A percentile compares a stretch with the other conserved stretches of the same genome.
These are phyloP conservation scores for Adrianichthys oophorus DNA, from an alignment of 2,797 vertebrate species.

Conservation along the genomic window DNA sequence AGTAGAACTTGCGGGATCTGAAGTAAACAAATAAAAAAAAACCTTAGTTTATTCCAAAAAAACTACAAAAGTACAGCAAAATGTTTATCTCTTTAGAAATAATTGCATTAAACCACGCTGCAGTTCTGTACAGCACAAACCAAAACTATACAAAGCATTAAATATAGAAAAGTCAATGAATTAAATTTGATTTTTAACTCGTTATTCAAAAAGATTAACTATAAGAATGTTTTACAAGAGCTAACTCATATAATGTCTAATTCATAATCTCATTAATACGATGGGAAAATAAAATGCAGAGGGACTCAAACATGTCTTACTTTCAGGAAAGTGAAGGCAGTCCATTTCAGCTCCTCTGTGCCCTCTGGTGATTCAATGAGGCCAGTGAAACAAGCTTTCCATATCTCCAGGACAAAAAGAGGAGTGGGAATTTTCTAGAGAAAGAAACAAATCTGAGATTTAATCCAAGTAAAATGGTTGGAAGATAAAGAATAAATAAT, in stretches of 20 bases:
- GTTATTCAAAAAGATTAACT: too few species aligned
- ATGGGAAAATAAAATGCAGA: not conserved
- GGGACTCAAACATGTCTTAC: constrained; percentile 75
- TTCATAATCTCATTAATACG: too few species aligned
- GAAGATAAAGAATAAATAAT: not conserved
- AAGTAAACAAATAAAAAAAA: constrained; percentile 5
- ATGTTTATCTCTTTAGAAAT: too few species aligned
- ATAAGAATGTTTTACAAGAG: too few species aligned
- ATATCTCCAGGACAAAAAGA: constrained; percentile 93
- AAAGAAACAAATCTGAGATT: constrained; percentile 5
- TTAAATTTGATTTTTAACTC: too few species aligned
- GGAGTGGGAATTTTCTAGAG: constrained; percentile 87
- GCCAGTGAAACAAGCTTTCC: constrained; percentile 97
- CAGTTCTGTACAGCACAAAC: too few species aligned
- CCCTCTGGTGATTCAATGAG: constrained; percentile 98
- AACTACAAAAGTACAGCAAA: too few species aligned
- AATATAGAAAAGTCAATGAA: too few species aligned
- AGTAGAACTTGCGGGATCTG: constrained; percentile 96
- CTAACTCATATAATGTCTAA: too few species aligned
- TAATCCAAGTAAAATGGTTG: not conserved
- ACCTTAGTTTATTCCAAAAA: too few species aligned
- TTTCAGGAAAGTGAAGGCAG: constrained; percentile 97
- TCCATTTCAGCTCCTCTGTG: constrained; percentile 98
- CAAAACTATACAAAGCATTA: too few species aligned
- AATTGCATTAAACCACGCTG: too few species aligned